phyloP scores from a whole-genome alignment of 2,113 vertebrate species.

The Pedetes capensis region DNA sequence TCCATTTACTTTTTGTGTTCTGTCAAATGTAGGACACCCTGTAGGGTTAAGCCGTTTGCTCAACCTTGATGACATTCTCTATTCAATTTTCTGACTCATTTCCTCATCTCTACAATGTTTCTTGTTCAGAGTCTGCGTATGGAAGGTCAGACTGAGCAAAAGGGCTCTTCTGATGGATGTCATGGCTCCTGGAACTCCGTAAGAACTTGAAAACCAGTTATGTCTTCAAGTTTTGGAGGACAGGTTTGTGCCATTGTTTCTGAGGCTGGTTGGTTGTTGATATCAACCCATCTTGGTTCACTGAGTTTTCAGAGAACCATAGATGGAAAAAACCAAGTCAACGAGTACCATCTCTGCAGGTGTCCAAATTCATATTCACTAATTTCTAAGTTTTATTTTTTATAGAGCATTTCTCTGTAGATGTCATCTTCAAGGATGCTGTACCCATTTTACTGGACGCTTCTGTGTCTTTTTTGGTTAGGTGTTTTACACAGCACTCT shows the following conservation, averaged over 20 bases:
- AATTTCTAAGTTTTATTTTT: slow-evolving; percentile 1
- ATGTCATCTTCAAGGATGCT: neutral
- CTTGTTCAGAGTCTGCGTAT: neutral
- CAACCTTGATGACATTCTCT: neutral
- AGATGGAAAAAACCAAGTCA: neutral
- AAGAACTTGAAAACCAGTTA: neutral
- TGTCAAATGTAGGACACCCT: neutral
- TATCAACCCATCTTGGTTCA: neutral
- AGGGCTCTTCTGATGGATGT: neutral
- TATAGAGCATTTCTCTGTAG: neutral
- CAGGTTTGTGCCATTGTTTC: neutral
- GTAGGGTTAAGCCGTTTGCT: neutral
- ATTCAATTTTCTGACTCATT: neutral
- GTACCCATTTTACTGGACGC: neutral
- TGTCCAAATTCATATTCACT: neutral
- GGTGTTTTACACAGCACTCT: neutral
- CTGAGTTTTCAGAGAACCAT: neutral
- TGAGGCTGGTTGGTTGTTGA: neutral
- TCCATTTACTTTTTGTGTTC: neutral
- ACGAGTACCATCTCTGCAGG: neutral
- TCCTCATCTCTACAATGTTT: neutral
- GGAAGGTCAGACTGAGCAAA: neutral
- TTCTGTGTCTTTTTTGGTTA: neutral
- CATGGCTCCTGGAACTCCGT: neutral
- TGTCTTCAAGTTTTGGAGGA: neutral